Conservation (phyloP, 2,113 vertebrate genomes). For the Pardalotus punctatus region DNA sequence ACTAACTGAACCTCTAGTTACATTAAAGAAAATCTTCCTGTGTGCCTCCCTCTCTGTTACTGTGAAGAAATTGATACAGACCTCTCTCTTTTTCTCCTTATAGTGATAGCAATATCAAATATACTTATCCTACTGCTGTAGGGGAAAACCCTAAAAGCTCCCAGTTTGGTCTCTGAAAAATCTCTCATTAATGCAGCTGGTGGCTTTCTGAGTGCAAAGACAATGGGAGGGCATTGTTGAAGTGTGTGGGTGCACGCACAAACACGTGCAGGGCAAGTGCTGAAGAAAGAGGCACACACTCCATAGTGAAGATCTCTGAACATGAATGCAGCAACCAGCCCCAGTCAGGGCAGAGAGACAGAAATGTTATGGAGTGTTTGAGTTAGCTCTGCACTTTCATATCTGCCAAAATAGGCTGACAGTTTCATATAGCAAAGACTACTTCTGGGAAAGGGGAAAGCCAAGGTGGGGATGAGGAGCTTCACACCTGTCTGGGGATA, state of each 20-base stretch:
- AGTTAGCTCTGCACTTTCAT: not conserved
- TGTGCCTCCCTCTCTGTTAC: not conserved
- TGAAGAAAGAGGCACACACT: not conserved
- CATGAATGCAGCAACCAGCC: not conserved
- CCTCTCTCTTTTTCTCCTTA: not conserved
- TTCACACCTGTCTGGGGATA: not conserved
- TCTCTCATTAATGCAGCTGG: not conserved
- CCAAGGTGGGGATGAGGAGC: not conserved
- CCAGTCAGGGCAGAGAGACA: not conserved
- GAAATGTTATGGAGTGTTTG: not conserved
- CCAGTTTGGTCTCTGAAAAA: not conserved
- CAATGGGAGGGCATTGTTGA: not conserved
- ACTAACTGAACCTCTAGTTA: not conserved
- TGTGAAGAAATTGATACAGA: not conserved
- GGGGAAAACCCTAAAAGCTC: not conserved
- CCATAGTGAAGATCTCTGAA: accelerated
- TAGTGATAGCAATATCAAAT: not conserved
- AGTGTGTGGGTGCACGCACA: not conserved
- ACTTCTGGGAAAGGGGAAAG: not conserved
- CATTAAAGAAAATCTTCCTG: not conserved
- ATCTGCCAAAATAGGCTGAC: not conserved
- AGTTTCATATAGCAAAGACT: not conserved
- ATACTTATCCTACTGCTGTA: not conserved
- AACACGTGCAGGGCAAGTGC: not conserved
- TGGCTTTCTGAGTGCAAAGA: not conserved